Conservation (phyloP, 1,140 invertebrate genomes). For the Drosophila tani region DNA sequence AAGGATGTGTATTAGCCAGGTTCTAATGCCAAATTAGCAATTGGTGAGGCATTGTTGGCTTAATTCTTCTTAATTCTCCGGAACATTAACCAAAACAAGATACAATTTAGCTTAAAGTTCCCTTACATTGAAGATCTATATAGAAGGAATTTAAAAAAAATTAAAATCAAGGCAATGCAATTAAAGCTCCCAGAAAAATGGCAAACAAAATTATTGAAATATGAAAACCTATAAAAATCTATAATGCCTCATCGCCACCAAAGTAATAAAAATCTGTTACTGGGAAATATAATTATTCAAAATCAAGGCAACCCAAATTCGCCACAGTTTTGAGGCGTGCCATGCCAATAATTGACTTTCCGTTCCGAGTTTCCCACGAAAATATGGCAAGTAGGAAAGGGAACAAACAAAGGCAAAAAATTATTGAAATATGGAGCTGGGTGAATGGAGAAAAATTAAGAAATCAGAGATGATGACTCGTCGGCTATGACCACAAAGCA, state of each 20-base stretch:
- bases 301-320: constrained; percentile 18
- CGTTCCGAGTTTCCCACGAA: neutral
- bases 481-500: constrained; percentile 13
- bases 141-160: no score
- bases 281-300: neutral
- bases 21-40: neutral
- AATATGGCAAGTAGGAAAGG: constrained; percentile 7
- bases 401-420: constrained; percentile 16
- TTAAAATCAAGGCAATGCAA: no score
- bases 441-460: constrained; percentile 27
- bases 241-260: no score
- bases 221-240: neutral
- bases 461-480: constrained; percentile 47
- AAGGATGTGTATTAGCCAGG: neutral
- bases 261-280: neutral
- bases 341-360: constrained; percentile 21
- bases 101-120: no score
- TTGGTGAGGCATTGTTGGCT: neutral
- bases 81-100: neutral
- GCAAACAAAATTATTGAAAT: no score
- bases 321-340: constrained; percentile 7
- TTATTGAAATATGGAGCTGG: constrained; percentile 14
- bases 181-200: no score
- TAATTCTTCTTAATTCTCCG: neutral
- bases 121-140: no score